Percentiles rank a stretch among this genome's conserved stretches.
Conservation (phyloP, 2,113 vertebrate genomes). For the Gasterosteus aculeatus region DNA sequence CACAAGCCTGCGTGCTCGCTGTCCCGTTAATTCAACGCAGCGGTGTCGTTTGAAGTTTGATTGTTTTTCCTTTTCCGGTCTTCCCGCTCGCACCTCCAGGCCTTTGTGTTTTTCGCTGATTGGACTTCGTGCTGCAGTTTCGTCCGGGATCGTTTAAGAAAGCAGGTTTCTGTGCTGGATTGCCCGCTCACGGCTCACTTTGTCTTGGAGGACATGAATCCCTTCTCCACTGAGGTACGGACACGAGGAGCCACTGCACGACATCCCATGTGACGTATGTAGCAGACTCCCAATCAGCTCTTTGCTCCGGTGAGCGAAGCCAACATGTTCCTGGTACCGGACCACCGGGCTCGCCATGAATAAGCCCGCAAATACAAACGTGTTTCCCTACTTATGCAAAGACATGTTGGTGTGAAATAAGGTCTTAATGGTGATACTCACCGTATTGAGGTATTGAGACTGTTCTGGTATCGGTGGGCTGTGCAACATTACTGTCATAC, state of each 20-base stretch:
- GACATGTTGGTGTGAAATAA: neutral
- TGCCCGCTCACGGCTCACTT: neutral
- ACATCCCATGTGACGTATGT: too few relatives aligned
- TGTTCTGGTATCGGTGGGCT: too few relatives aligned
- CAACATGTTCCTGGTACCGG: too few relatives aligned
- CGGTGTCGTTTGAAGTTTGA: neutral
- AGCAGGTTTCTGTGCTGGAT: neutral
- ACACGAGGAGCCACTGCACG: neutral
- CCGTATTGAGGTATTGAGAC: too few relatives aligned
- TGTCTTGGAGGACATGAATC: neutral
- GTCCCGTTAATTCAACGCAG: neutral
- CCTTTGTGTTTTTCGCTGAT: constrained; percentile 31
- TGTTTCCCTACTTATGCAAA: neutral
- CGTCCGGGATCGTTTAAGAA: neutral
- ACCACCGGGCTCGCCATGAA: too few relatives aligned
- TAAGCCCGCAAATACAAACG: neutral
- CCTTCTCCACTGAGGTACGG: constrained; percentile 20
- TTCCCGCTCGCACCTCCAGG: constrained; percentile 16
- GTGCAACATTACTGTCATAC: neutral
- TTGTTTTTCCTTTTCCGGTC: neutral
- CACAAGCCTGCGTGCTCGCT: neutral
- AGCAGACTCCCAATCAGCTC: too few relatives aligned
- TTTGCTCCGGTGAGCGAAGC: too few relatives aligned
- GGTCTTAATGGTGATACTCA: too few relatives aligned
- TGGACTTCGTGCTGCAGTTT: constrained; percentile 12